Percentiles rank a stretch among this genome's conserved stretches.
These are phyloP conservation scores for Zelostemma sp. DNA, from an alignment of 1,140 invertebrate species.

Conservation along the genomic window DNA sequence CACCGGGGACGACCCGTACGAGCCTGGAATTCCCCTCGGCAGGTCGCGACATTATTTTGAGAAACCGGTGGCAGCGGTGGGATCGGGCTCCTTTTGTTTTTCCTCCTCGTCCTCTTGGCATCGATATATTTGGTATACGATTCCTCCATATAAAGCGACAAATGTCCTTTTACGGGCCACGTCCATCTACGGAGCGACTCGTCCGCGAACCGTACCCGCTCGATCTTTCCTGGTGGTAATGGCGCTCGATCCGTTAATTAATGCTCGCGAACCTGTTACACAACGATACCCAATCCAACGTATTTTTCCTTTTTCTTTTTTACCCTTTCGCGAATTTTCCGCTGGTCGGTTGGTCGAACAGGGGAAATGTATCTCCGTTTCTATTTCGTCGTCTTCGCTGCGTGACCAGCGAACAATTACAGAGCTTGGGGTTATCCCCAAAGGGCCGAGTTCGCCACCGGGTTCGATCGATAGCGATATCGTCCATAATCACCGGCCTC, in stretches of 20 bases:
- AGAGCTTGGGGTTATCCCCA: constrained; percentile 43
- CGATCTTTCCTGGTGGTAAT: constrained; percentile 57
- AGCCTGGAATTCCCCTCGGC: constrained; percentile 30
- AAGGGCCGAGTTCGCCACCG: constrained; percentile 33
- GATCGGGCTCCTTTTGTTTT: constrained; percentile 58
- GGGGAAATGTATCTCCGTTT: too few relatives aligned
- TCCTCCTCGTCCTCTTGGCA: constrained; percentile 52
- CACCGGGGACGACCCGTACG: constrained; percentile 10
- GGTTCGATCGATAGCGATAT: constrained; percentile 53
- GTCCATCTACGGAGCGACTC: constrained; percentile 54
- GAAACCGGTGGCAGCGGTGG: constrained; percentile 34
- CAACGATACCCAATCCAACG: background rate
- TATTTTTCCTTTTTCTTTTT: background rate
- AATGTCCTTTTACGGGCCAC: constrained; percentile 60
- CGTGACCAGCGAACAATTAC: constrained; percentile 48
- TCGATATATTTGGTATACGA: constrained; percentile 63
- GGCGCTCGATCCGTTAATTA: constrained; percentile 49
- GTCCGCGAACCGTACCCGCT: constrained; percentile 46
- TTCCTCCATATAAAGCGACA: constrained; percentile 62
- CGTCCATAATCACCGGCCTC: constrained; percentile 48
- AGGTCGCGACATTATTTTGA: constrained; percentile 54
- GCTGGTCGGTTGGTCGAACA: too few relatives aligned
- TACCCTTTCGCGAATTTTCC: background rate
- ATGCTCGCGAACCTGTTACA: constrained; percentile 16
- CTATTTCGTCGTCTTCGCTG: too few relatives aligned